phyloP scores from a whole-genome alignment of 2,888 invertebrate species.

The Ganaspis brasiliensis region DNA sequence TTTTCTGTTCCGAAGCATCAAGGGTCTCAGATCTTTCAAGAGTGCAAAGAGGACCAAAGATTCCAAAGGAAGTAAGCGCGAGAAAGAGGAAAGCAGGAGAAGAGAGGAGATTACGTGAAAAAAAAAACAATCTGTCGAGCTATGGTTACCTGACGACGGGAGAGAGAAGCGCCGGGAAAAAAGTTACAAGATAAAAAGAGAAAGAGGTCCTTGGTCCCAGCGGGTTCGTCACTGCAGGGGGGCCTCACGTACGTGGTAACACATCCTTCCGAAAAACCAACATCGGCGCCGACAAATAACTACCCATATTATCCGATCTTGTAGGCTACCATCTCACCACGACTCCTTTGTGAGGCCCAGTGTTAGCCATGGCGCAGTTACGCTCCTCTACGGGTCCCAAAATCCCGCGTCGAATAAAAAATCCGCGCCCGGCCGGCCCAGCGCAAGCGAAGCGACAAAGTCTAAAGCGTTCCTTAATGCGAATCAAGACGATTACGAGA shows the following conservation, averaged over 20 bases:
- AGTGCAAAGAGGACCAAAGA: conserved; percentile 21
- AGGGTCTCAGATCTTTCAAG: conserved; percentile 21
- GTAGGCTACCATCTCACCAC: conserved; percentile 79
- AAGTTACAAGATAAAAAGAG: conserved; percentile 7
- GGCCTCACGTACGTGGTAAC: conserved; percentile 72
- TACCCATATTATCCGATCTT: conserved; percentile 79
- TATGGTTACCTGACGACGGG: conserved; percentile 30
- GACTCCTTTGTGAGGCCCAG: conserved; percentile 75
- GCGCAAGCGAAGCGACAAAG: conserved; percentile 35
- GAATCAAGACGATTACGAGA: conserved; percentile 40
- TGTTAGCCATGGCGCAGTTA: conserved; percentile 69
- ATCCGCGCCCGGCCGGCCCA: conserved; percentile 13
- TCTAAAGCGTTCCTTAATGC: neutral
- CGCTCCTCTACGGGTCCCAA: conserved; percentile 52
- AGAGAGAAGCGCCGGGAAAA: conserved; percentile 45
- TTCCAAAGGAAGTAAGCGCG: conserved; percentile 1
- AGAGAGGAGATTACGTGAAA: conserved; percentile 25
- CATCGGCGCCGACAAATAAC: conserved; percentile 80
- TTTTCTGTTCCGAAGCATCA: conserved; percentile 19
- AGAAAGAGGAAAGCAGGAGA: neutral
- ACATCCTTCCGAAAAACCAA: conserved; percentile 76
- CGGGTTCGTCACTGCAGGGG: conserved; percentile 77
- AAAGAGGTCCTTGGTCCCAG: conserved; percentile 62
- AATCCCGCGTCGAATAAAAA: conserved; percentile 56
- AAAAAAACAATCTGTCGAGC: conserved; percentile 27